Percentiles rank a stretch among this genome's conserved stretches.
Evolutionary conservation across 1,140 invertebrate genomes (phyloP).

Genomic region (Littorina saxatilis): DNA sequence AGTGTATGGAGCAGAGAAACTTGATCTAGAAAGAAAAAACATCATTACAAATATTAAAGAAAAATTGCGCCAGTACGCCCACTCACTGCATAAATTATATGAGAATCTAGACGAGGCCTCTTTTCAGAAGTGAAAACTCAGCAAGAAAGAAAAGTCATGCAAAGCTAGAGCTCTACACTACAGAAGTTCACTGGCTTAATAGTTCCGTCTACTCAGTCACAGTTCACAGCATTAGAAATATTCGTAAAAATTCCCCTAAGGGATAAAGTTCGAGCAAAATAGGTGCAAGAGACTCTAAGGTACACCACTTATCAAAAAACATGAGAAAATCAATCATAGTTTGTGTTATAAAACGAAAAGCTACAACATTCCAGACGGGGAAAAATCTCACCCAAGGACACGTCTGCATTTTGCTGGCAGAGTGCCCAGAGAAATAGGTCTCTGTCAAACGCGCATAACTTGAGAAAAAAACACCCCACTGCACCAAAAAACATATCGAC

Average conservation of each 20-base stretch:
- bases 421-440: conserved; percentile 9
- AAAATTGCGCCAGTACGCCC: too few species aligned
- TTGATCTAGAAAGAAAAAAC: too few species aligned
- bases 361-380: conserved; percentile 13
- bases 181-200: too few species aligned
- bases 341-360: not conserved
- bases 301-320: not conserved
- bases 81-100: too few species aligned
- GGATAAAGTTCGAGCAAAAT: not conserved
- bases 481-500: conserved; percentile 2
- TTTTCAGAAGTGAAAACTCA: not conserved
- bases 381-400: not conserved
- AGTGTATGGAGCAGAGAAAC: too few species aligned
- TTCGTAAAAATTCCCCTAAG: not conserved
- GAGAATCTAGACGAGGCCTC: too few species aligned
- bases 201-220: too few species aligned
- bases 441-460: conserved; percentile 13
- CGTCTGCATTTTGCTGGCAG: conserved; percentile 8
- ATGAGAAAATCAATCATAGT: not conserved
- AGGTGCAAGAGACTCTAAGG: not conserved
- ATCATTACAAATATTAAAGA: too few species aligned
- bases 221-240: not conserved
- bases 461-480: not conserved
- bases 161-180: too few species aligned
- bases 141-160: too few species aligned